Percentiles rank a stretch among this genome's conserved stretches.
These are phyloP conservation scores for Zapornia atra DNA, from an alignment of 2,113 vertebrate species.

Conservation along the genomic window DNA sequence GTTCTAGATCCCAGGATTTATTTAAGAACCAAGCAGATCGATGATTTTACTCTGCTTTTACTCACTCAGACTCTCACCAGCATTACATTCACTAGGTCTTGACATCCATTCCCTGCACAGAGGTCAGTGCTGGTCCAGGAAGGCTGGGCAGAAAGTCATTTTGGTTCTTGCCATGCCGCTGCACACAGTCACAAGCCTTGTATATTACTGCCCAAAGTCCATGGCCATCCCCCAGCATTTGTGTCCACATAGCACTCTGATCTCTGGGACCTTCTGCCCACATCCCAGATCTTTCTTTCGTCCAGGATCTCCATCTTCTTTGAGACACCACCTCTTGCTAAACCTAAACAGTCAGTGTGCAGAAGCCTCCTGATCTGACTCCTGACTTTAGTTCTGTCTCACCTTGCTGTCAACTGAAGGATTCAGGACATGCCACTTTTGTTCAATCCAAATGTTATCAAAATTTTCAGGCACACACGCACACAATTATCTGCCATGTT, in stretches of 20 bases:
- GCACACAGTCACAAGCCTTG: rapidly evolving
- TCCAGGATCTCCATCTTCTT: neutral
- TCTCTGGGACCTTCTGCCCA: neutral
- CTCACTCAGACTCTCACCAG: neutral
- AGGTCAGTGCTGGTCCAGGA: neutral
- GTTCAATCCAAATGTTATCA: neutral
- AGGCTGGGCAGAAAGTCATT: neutral
- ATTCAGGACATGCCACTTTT: neutral
- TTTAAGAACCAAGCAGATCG: neutral
- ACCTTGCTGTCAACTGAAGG: neutral
- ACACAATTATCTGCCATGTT: neutral
- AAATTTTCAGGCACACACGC: neutral
- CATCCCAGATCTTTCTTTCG: neutral
- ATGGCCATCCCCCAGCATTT: neutral
- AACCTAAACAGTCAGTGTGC: neutral
- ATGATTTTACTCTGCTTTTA: neutral
- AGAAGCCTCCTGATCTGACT: neutral
- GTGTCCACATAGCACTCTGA: neutral
- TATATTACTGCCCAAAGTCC: neutral
- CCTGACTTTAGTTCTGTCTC: neutral
- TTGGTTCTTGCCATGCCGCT: neutral
- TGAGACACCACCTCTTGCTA: neutral
- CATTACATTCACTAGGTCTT: neutral
- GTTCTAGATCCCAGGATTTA: neutral
- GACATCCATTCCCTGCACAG: neutral